Evolutionary conservation across 53 echinoderm and acorn worm genomes (phyloP).

Genomic region (Zoroaster sp.): DNA sequence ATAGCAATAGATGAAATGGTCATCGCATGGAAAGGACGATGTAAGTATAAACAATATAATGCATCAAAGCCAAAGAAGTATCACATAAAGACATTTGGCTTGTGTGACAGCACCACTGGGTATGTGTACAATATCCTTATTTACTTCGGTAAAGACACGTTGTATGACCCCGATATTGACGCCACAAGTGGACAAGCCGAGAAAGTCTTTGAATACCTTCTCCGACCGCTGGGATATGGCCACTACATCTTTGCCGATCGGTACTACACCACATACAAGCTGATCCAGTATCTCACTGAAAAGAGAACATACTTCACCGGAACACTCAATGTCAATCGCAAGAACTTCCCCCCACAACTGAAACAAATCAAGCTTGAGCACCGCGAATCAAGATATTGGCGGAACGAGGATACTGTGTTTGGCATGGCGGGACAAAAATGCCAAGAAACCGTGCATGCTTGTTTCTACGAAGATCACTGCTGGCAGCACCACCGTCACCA

Average conservation of each 20-base stretch:
- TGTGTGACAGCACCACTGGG: too few species aligned
- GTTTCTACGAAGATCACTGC: constrained; percentile 7
- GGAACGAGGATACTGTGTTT: constrained; percentile 23
- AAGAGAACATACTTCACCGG: constrained; percentile 22
- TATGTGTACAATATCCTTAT: too few species aligned
- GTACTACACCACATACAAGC: constrained; percentile 42
- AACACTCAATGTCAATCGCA: constrained; percentile 25
- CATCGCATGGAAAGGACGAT: constrained; percentile 42
- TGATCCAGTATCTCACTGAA: background rate
- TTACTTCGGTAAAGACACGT: constrained; percentile 46
- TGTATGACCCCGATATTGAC: constrained; percentile 18
- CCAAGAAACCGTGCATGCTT: constrained; percentile 21
- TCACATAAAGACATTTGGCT: too few species aligned
- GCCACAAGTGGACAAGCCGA: constrained; percentile 9
- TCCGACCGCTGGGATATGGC: constrained; percentile 19
- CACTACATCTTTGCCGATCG: constrained; percentile 43
- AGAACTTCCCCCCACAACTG: constrained; percentile 37
- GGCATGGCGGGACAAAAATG: too few species aligned
- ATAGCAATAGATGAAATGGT: constrained; percentile 61
- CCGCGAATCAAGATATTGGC: background rate
- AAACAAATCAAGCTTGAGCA: constrained; percentile 28
- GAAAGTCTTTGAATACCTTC: constrained; percentile 39
- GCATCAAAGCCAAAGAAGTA: too few species aligned
- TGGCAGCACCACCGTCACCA: background rate
- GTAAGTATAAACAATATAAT: too few species aligned